Evolutionary conservation across 2,888 invertebrate genomes (phyloP).

Genomic region (Spisula solida): DNA sequence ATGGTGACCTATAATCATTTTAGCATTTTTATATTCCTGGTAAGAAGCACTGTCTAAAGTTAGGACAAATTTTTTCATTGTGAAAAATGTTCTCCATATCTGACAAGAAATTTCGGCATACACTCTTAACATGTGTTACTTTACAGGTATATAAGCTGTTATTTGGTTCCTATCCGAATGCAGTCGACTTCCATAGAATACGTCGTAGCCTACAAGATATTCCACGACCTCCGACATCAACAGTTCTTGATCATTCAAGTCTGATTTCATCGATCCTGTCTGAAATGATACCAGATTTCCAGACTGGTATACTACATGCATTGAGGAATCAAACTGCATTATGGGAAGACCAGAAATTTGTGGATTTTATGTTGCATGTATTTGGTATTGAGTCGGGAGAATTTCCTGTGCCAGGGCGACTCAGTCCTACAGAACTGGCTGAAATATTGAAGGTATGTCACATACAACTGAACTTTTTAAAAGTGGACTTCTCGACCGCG

Average conservation of each 20-base stretch:
- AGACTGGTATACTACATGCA: slow-evolving; percentile 64
- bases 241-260: slow-evolving; percentile 28
- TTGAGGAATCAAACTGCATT: slow-evolving; percentile 69
- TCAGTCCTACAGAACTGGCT: slow-evolving; percentile 75
- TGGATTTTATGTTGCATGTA: slow-evolving; percentile 60
- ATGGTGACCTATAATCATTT: no score
- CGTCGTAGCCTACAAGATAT: slow-evolving; percentile 52
- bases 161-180: slow-evolving; percentile 75
- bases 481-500: no score
- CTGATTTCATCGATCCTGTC: slow-evolving; percentile 46
- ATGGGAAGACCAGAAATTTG: slow-evolving; percentile 61
- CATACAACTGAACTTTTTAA: no score
- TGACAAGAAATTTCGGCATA: no score
- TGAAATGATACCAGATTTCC: slow-evolving; percentile 56
- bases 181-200: slow-evolving; percentile 18
- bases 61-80: no score
- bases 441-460: slow-evolving; percentile 75
- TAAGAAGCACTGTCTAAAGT: no score
- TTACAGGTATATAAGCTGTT: slow-evolving; percentile 79
- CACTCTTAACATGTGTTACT: no score
- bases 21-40: no score
- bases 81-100: no score
- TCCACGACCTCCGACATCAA: background rate
- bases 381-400: slow-evolving; percentile 55
- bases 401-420: slow-evolving; percentile 37